Conservation (phyloP, 1,140 invertebrate species). For the Nylanderia fulva region DNA sequence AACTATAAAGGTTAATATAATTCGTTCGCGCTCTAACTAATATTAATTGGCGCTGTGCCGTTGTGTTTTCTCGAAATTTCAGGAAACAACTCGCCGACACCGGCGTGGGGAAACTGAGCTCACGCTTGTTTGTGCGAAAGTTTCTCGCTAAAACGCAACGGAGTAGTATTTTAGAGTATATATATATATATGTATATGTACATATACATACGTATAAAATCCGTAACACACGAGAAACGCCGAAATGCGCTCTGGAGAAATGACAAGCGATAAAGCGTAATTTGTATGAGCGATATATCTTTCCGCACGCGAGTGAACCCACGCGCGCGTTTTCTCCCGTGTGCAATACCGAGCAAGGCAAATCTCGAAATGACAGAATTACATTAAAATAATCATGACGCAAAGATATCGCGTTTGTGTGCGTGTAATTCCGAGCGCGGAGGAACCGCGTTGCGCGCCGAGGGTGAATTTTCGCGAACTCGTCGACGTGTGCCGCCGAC, state of each 20-base stretch:
- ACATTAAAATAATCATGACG: conserved; percentile 37
- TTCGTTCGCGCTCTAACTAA: conserved; percentile 37
- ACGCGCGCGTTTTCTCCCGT: not conserved
- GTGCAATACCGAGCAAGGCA: conserved; percentile 10
- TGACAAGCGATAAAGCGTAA: conserved; percentile 22
- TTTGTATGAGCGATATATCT: conserved; percentile 32
- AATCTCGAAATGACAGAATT: conserved; percentile 29
- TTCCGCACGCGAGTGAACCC: not conserved
- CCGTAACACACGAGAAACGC: conserved; percentile 3
- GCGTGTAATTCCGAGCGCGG: conserved; percentile 29
- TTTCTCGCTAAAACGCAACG: not conserved
- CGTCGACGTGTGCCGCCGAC: conserved; percentile 35
- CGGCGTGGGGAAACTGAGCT: not conserved
- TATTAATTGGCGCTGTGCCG: conserved; percentile 23
- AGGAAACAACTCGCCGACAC: not conserved
- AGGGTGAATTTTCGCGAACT: conserved; percentile 56
- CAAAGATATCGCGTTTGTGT: conserved; percentile 44
- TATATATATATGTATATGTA: too few species aligned
- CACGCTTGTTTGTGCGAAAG: not conserved
- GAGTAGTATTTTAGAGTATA: not conserved
- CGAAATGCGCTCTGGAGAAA: not conserved
- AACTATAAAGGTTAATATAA: conserved; percentile 35
- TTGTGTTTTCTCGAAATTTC: conserved; percentile 43
- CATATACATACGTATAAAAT: too few species aligned
- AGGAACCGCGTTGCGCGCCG: too few species aligned